These are phyloP conservation scores for Rhabdophis nuchalis DNA, from an alignment of 2,797 vertebrate species.

Conservation along the genomic window DNA sequence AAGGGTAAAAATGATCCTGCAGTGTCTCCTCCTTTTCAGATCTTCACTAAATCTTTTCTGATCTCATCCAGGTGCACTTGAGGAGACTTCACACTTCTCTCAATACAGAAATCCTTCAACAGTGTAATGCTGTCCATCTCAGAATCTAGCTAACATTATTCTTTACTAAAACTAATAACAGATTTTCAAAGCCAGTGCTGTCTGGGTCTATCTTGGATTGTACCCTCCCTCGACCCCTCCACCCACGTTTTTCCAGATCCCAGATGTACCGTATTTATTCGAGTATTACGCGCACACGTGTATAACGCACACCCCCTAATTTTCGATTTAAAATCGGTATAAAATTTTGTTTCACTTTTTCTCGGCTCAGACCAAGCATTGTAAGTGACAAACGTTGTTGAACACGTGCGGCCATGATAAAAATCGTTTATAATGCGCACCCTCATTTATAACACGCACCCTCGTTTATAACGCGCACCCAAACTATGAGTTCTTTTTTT, in stretches of 20 bases:
- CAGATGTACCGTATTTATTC: no score
- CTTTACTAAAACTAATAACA: not conserved
- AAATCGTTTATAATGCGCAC: no score
- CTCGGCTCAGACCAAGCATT: no score
- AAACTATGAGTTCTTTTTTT: no score
- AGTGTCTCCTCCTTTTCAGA: not conserved
- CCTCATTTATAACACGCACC: no score
- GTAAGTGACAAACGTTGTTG: no score
- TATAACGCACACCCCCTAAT: no score
- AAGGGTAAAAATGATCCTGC: not conserved
- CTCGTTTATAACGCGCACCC: no score
- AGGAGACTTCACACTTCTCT: not conserved
- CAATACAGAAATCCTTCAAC: not conserved
- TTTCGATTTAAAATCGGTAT: no score
- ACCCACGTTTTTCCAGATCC: not conserved
- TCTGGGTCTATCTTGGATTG: not conserved
- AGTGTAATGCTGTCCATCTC: not conserved
- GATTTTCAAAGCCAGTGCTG: not conserved
- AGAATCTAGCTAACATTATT: not conserved
- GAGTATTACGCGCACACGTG: no score
- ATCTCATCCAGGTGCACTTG: not conserved
- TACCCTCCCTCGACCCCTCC: not conserved
- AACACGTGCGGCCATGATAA: no score
- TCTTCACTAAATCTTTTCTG: not conserved
- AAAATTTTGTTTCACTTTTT: no score